These are phyloP conservation scores for Watsonalla binaria DNA, from an alignment of 2,888 invertebrate genomes.

Conservation along the genomic window DNA sequence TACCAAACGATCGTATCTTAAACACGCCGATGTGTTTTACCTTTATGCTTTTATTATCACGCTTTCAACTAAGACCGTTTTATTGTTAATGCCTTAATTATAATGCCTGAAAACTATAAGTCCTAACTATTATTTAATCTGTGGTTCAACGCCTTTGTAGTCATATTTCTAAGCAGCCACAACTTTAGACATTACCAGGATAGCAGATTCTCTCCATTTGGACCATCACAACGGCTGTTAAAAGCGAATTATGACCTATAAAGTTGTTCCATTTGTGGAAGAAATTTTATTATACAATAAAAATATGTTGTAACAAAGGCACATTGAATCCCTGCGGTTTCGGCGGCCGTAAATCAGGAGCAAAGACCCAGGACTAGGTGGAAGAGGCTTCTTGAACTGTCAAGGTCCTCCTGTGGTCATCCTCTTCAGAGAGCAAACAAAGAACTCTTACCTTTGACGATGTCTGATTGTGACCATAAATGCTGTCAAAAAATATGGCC, in stretches of 20 bases:
- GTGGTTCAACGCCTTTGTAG: too few relatives aligned
- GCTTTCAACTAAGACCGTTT: constrained; percentile 43
- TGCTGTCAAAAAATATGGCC: neutral
- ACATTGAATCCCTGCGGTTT: constrained; percentile 73
- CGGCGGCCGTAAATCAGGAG: constrained; percentile 71
- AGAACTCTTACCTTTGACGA: constrained; percentile 25
- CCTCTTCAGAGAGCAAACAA: constrained; percentile 49
- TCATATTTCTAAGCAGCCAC: constrained; percentile 4
- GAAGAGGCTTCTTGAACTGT: constrained; percentile 67
- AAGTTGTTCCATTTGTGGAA: constrained; percentile 66
- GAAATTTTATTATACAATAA: constrained; percentile 77
- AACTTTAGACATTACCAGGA: constrained; percentile 18
- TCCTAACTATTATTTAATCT: too few relatives aligned
- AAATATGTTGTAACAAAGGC: constrained; percentile 70
- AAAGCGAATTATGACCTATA: constrained; percentile 71
- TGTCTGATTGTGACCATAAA: constrained; percentile 8
- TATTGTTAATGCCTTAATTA: constrained; percentile 4
- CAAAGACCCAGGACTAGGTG: constrained; percentile 58
- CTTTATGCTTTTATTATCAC: constrained; percentile 65
- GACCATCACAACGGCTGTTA: constrained; percentile 49
- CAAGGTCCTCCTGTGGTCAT: constrained; percentile 70
- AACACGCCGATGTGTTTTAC: constrained; percentile 69
- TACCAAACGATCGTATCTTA: constrained; percentile 63
- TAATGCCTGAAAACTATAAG: neutral
- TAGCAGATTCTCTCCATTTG: constrained; percentile 18